Evolutionary conservation across 2,888 invertebrate genomes (phyloP), one percentile per base, ranked within the genome.

Genomic region (Ophion ventricosus): DNA sequence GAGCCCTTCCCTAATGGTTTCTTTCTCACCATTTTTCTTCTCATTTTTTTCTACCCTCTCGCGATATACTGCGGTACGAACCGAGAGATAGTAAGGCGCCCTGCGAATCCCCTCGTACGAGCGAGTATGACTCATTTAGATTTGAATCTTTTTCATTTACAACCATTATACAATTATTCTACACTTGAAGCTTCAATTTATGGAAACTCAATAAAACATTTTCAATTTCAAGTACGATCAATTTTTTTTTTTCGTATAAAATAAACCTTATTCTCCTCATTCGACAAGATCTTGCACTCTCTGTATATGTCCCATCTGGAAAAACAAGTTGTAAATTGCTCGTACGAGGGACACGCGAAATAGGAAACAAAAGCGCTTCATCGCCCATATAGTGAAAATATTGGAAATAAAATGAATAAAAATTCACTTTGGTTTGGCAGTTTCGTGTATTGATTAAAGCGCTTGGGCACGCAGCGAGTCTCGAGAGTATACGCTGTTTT

Each of bases 11-110:
- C 40, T 67, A 70, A 57, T 83, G 49, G 35, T 74, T 85, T 56
- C 72, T 73, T 29, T 43, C 26, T 26, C 57, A 23, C 10, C 20
- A 2, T 57, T 57, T 79, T 74, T 67, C 61, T 72, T 4, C n/a
- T 40, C 43, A 14, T 70, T 20, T 29, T 57, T 76, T 77, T 56
- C 73, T 63, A 69, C 75, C 67, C 75, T 70, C 84, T 85, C 87
- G 66, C 2, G 54, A 11, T 40, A n/a, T 74, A 35, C 29, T 5
- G 23, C 29, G 29, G 26, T 11, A 4, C 56, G 25, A 29, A 29
- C 26, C 43, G 23, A 17, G 17, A 43, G 43, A 57, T 69, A n/a
- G 54, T 26, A 23, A 59, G 25, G 4, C n/a, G 4, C n/a, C 23
- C 49, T 43, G 23, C 8, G 26, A 54, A n/a, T 17, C n/a, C 17